These are phyloP conservation scores for Graphium colonna DNA, from an alignment of 2,888 invertebrate genomes.

Conservation along the genomic window DNA sequence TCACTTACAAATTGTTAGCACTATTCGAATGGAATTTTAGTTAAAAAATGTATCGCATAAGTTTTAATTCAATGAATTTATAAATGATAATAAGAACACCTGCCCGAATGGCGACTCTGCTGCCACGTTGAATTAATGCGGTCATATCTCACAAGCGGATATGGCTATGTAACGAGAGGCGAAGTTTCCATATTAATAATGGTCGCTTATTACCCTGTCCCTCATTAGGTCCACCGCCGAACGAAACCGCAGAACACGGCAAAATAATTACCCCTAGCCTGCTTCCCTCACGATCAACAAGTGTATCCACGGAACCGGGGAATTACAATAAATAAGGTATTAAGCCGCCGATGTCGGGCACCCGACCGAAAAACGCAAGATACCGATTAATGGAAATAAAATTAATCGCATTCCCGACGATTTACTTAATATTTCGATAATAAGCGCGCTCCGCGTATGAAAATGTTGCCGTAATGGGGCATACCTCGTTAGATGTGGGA, in stretches of 20 bases:
- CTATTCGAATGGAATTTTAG: not conserved
- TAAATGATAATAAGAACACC: not conserved
- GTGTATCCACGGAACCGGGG: slow-evolving; percentile 60
- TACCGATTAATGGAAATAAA: slow-evolving; percentile 73
- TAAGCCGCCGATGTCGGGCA: slow-evolving; percentile 58
- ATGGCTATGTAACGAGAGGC: slow-evolving; percentile 51
- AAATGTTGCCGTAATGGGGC: slow-evolving; percentile 71
- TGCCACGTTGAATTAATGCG: slow-evolving; percentile 41
- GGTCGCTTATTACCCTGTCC: slow-evolving; percentile 65
- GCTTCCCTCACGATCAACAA: slow-evolving; percentile 74
- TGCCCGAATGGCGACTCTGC: slow-evolving; percentile 20
- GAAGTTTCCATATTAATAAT: slow-evolving; percentile 73
- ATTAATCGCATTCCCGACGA: slow-evolving; percentile 65
- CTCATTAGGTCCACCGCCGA: slow-evolving; percentile 64
- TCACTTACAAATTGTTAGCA: not conserved
- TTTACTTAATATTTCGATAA: slow-evolving; percentile 76
- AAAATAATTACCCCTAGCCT: slow-evolving; percentile 70
- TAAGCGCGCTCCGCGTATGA: slow-evolving; percentile 71
- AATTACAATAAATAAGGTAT: slow-evolving; percentile 74
- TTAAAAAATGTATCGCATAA: not conserved
- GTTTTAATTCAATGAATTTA: not conserved
- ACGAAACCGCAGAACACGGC: slow-evolving; percentile 74
- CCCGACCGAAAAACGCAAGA: slow-evolving; percentile 63
- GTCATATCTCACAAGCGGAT: slow-evolving; percentile 36
- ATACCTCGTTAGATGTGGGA: slow-evolving; percentile 78